Base-by-base conservation (phyloP, 2,797 vertebrate genomes). In the Sciurus vulgaris region DNA sequence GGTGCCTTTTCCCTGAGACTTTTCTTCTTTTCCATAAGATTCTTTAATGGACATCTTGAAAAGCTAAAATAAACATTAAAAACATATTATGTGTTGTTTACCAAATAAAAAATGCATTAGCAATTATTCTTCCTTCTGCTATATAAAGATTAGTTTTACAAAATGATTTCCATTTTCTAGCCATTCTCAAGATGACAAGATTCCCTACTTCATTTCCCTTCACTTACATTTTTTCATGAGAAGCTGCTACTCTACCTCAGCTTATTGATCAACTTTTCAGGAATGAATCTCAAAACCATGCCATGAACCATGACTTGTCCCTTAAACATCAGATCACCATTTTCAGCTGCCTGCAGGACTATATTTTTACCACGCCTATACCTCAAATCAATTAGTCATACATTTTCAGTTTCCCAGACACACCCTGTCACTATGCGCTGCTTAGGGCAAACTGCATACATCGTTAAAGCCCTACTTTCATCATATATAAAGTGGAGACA, bases 31-130 rank as follows among this genome's bases (percentile, higher is more conserved):
- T 26, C 89, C 96, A 72, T 67, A 98, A 74, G 88, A 91, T 78
- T 98, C 98, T 97, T 98, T 99, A 95, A 98, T 99, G 28, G 98
- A 98, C 98, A 99, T 99, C 97, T 98, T 99, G 93, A 92, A 97
- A 95, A 9, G 54, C 97, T 97, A 95, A 94, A 96, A 93, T 44
- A 0, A 49, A 93, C 83, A 94, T 91, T 65, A 76, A 82, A 94
- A 92, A 85, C n/a, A 82, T 9, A 89, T 91, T 67, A 86, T 10
- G 20, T 56, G 14, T 10, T 67, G 14, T 96, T 78, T 49, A 87
- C 20, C 9, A 89, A 49, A 0, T 2, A 51, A 33, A 97, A 87
- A 96, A 73, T 83, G 72, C 72, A 78, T n/a, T 63, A 85, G 61
- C 85, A 84, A 18, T 93, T 84, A 85, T 30, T 91, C 11, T 89